phyloP scores from a whole-genome alignment of 2,797 vertebrate genomes.

The Coregonus suidteri region DNA sequence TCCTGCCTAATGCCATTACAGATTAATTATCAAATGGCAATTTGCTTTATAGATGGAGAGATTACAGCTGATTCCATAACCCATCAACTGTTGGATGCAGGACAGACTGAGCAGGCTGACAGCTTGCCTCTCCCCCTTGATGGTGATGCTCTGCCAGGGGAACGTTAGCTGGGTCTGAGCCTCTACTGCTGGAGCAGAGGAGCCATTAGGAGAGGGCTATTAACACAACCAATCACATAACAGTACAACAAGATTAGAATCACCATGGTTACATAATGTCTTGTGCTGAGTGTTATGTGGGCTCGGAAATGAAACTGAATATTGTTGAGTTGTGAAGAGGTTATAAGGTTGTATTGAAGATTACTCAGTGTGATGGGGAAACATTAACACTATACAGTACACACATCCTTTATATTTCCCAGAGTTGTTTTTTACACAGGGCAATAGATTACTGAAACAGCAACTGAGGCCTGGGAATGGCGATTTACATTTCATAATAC shows the following conservation, averaged over 20 bases:
- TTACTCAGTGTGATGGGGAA: too few species aligned
- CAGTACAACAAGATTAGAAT: too few species aligned
- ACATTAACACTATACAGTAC: too few species aligned
- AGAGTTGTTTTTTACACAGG: too few species aligned
- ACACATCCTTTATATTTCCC: too few species aligned
- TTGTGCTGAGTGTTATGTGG: too few species aligned
- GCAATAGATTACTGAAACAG: too few species aligned
- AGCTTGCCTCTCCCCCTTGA: conserved; percentile 37
- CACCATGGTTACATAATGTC: too few species aligned
- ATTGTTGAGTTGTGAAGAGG: too few species aligned
- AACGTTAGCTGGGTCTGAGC: conserved; percentile 8
- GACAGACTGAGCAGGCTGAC: conserved; percentile 27
- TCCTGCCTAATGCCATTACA: conserved; percentile 42
- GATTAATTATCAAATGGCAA: conserved; percentile 72
- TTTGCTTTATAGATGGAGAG: conserved; percentile 57
- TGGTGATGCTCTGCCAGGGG: conserved; percentile 4
- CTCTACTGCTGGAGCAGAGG: not conserved
- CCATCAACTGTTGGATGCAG: conserved; percentile 44
- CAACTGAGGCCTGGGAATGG: not conserved
- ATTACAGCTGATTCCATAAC: conserved; percentile 60
- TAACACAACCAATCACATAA: not conserved
- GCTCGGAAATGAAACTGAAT: too few species aligned
- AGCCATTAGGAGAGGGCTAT: not conserved
- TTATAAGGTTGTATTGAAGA: too few species aligned
- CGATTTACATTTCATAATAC: not conserved